These are phyloP conservation scores for Motacilla alba DNA, from an alignment of 2,113 vertebrate genomes.

Conservation along the genomic window DNA sequence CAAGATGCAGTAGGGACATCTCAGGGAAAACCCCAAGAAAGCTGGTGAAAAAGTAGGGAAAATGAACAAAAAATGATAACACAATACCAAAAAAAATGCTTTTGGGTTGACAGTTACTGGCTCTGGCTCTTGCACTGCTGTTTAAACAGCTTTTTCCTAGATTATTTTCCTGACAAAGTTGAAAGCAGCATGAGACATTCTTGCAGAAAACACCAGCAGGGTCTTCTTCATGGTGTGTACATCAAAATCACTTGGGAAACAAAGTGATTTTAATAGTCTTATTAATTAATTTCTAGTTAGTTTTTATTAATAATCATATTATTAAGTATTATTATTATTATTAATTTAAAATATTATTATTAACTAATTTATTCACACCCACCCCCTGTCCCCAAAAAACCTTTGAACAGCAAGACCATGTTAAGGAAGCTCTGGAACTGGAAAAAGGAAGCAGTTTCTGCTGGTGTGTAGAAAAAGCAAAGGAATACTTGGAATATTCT, in stretches of 20 bases:
- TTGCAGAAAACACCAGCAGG: not conserved
- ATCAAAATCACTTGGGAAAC: not conserved
- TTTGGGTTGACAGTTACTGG: not conserved
- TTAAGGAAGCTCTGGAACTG: not conserved
- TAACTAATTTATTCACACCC: not conserved
- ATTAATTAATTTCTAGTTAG: not conserved
- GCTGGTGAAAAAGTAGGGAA: not conserved
- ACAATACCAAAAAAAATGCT: not conserved
- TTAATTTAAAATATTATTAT: not conserved
- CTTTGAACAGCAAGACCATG: not conserved
- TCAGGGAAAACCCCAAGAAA: not conserved
- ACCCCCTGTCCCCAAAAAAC: accelerated
- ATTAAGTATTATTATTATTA: not conserved
- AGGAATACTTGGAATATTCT: not conserved
- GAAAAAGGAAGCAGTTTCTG: not conserved
- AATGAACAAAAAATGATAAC: not conserved
- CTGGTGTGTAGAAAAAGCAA: not conserved
- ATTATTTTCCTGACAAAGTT: not conserved
- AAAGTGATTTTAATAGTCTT: not conserved
- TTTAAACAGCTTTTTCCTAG: not conserved
- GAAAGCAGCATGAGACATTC: not conserved
- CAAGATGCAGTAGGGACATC: not conserved
- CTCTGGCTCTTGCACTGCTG: not conserved
- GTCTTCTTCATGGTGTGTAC: not conserved
- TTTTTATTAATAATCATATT: not conserved